A percentile compares a stretch with the other conserved stretches of the same genome.
Conservation (phyloP, 2,113 vertebrate genomes). For the Grammomys dolichurus region DNA sequence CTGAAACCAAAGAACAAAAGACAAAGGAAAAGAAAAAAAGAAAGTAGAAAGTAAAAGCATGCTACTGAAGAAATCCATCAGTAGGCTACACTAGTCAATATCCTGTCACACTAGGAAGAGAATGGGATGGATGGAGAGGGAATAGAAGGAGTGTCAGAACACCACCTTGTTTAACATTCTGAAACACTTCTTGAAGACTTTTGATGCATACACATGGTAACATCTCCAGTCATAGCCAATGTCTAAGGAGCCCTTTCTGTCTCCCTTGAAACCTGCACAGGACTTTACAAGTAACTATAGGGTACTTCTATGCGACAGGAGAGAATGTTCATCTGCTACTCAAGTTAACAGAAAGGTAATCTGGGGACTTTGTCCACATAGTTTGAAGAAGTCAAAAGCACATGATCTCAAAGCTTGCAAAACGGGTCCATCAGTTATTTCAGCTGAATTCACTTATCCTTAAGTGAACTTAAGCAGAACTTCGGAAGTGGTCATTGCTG, state of each 20-base stretch:
- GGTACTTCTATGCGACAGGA: too few relatives aligned
- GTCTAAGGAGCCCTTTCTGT: background rate
- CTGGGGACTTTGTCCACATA: background rate
- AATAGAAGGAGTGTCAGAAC: background rate
- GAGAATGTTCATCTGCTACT: background rate
- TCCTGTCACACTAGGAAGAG: background rate
- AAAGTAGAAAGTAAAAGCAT: background rate
- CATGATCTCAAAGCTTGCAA: background rate
- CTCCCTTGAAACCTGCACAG: rapidly evolving
- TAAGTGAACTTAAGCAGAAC: background rate
- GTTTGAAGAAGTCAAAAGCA: too few relatives aligned
- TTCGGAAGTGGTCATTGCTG: background rate
- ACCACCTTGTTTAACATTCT: background rate
- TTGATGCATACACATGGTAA: background rate
- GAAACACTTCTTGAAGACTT: background rate
- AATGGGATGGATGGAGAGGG: background rate
- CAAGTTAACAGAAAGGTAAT: background rate
- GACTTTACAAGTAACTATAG: background rate
- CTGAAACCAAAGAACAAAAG: background rate
- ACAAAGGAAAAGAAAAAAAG: background rate
- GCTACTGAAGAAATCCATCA: background rate
- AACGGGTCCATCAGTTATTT: background rate
- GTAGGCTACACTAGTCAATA: background rate
- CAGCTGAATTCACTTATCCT: background rate
- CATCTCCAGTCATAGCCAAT: background rate